These are phyloP conservation scores for Drosophila mayri DNA, from an alignment of 1,140 invertebrate species.

Conservation along the genomic window DNA sequence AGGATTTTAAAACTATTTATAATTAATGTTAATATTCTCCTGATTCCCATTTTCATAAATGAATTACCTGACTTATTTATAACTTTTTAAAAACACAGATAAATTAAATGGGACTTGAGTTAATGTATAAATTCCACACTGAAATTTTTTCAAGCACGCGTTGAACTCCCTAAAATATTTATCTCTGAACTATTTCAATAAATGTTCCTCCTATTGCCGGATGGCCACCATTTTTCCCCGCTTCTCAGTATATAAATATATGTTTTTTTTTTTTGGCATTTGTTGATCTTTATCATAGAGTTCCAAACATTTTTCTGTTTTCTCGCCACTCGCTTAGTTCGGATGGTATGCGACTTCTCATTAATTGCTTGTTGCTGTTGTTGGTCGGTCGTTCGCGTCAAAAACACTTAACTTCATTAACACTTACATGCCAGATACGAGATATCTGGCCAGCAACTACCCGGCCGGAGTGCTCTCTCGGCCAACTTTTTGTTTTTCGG, in stretches of 20 bases:
- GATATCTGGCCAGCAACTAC: constrained; percentile 48
- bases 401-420: constrained; percentile 84
- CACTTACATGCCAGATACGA: constrained; percentile 81
- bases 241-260: constrained; percentile 5
- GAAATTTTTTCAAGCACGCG: constrained; percentile 1
- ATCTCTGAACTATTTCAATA: constrained; percentile 6
- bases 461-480: not conserved
- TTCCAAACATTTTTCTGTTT: constrained; percentile 57
- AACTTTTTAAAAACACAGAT: not conserved
- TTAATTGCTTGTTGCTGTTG: constrained; percentile 74
- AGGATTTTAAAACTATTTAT: not conserved
- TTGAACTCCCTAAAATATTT: not conserved
- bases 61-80: not conserved
- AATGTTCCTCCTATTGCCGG: constrained; percentile 6
- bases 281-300: constrained; percentile 72
- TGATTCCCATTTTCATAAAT: not conserved
- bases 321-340: constrained; percentile 21
- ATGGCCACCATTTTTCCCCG: constrained; percentile 2
- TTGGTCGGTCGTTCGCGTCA: constrained; percentile 65
- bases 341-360: constrained; percentile 73
- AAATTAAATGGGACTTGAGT: not conserved
- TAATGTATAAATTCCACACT: not conserved
- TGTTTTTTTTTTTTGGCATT: constrained; percentile 51
- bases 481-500: constrained; percentile 47
- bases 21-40: too few relatives aligned